Base-by-base conservation (phyloP, 2,797 vertebrate species). In the Cetoscarus ocellatus region DNA sequence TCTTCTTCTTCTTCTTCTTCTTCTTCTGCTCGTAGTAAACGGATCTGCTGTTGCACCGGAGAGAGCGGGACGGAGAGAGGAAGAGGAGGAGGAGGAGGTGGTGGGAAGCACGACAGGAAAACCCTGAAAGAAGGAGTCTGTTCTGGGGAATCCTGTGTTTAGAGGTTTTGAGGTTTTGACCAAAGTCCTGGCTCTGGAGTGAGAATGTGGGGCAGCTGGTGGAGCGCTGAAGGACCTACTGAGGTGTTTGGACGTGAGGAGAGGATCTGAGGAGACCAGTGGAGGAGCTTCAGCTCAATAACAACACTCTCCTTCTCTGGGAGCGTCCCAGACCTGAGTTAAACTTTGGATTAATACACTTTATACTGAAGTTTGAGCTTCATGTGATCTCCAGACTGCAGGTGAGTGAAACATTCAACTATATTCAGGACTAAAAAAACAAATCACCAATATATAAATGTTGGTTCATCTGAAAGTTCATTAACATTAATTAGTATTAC, bases 21-120 rank as follows among this genome's bases (percentile, higher is more conserved):
- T 27, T 19, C 45, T 27, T 10, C 48, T 49, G 3, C 14, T 34
- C 6, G 40, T 14, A 11, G 56, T 56, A 40, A 38, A 56, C 14
- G 15, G 6, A 3, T 27, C 18, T 56, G 52, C 54, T 55, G 12
- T 7, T 55, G 27, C 43, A 17, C 43, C 34, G 17, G 36, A 40
- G 18, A 51, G 55, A 76, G 56, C 34, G 57, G 19, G 57, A 50
- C 14, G 0, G 40, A 15, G 17, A 7, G 52, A 57, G 70, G 42
- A 18, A 52, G 74, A 42, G 60, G 54, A 36, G 39, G 36, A n/a
- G 35, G 10, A 65, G 17, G 61, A 13, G 43, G 11, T 10, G 13
- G 13, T 39, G 61, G 55, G 67, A 60, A 65, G 35, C 51, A 19
- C 45, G 47, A 56, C 51, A 70, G 57, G 61, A 61, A 61, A 56